Base-by-base conservation (phyloP, 2,113 vertebrate species). In the Taurulus bubalis region DNA sequence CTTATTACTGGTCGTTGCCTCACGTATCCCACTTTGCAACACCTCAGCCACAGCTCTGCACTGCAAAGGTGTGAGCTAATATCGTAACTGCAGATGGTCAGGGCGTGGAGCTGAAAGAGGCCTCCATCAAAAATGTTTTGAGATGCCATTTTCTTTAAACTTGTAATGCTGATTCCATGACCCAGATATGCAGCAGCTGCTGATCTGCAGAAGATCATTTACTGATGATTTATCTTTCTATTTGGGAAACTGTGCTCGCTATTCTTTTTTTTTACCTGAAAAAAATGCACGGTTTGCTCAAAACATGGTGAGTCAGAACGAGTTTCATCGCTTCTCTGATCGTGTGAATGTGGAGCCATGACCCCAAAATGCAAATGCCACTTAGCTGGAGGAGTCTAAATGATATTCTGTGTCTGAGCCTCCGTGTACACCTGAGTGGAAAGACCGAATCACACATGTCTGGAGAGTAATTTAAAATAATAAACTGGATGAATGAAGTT, bases 91-190 rank as follows among this genome's bases (percentile, higher is more conserved):
- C 38, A 34, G 38, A 77, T 22, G 65, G 71, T 60, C 68, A 60
- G 47, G 36, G 12, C 38, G 80, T 24, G 38, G 20, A 53, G 58
- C 63, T 42, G 65, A 73, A 84, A 70, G 7, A 66, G 42, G 42
- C 62, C 59, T 28, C 47, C 24, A 36, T 32, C 55, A 34, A 68
- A 79, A 68, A 59, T 1, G 24, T 73, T 65, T 59, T 45, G 67
- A 16, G 36, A 18, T 26, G 11, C 30, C 2, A 4, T 30, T 68
- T 83, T 62, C 67, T 49, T 71, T 49, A 12, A 32, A 66, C 40
- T 28, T 68, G 36, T 34, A 67, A 66, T 34, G 49, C 68, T 80
- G 49, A 85, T 69, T 71, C 77, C 24, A 81, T 64, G 73, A 83
- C 71, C 78, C 62, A 69, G 79, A 80, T 76, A 74, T 34, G 56